A percentile compares a stretch with the other conserved stretches of the same genome.
Conservation (phyloP, 2,888 invertebrate genomes). For the Melanostoma scalare region DNA sequence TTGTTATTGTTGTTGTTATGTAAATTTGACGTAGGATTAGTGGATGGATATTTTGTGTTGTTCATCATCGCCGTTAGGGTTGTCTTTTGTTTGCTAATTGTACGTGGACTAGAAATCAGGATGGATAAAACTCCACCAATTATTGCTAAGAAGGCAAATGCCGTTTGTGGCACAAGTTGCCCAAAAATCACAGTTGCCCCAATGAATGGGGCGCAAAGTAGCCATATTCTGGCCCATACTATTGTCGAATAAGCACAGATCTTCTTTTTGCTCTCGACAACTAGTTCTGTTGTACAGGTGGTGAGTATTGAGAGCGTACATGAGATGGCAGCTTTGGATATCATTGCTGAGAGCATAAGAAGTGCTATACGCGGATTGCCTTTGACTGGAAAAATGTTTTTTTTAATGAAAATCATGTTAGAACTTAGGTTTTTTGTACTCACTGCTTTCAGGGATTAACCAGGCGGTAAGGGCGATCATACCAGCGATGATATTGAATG, state of each 20-base stretch:
- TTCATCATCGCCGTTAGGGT: conserved; percentile 66
- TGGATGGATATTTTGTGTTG: conserved; percentile 47
- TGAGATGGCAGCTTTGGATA: conserved; percentile 82
- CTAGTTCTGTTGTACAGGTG: conserved; percentile 82
- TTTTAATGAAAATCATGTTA: neutral
- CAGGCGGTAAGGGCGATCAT: conserved; percentile 80
- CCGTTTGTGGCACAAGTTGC: conserved; percentile 80
- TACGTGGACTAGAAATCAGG: conserved; percentile 81
- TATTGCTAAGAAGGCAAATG: conserved; percentile 80
- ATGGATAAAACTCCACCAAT: conserved; percentile 80
- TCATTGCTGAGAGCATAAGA: conserved; percentile 81
- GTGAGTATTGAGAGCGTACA: conserved; percentile 81
- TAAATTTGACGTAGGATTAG: conserved; percentile 88
- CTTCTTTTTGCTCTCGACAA: conserved; percentile 80
- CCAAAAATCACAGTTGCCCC: conserved; percentile 81
- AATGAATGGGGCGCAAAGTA: conserved; percentile 81
- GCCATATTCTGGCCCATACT: conserved; percentile 82
- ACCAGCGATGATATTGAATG: conserved; percentile 81
- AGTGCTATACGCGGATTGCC: conserved; percentile 79
- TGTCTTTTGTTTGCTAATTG: conserved; percentile 77
- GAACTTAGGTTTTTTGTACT: conserved; percentile 43
- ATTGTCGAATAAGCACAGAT: conserved; percentile 81
- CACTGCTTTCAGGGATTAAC: conserved; percentile 79
- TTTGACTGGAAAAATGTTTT: conserved; percentile 74
- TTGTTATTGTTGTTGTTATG: conserved; percentile 92